Evolutionary conservation across 1,140 invertebrate genomes (phyloP).

Genomic region (Carposina sasakii): DNA sequence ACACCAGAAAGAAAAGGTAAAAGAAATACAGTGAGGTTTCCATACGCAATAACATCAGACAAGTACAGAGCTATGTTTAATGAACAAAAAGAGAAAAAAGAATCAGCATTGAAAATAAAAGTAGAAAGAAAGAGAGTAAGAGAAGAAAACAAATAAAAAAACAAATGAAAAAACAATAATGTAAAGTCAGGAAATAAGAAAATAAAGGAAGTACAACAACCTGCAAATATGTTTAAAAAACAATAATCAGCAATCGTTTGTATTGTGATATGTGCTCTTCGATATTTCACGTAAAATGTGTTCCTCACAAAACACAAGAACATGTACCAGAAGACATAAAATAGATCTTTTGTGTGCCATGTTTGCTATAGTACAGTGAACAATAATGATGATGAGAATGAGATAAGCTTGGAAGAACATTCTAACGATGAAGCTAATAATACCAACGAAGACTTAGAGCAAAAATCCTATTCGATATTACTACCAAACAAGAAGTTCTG

Average conservation of each 20-base stretch:
- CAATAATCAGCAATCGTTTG: conserved; percentile 7
- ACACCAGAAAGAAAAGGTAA: conserved; percentile 14
- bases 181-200: conserved; percentile 11
- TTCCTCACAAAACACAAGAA: background rate
- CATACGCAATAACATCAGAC: conserved; percentile 11
- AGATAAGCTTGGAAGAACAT: too few relatives aligned
- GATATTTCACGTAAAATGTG: conserved; percentile 11
- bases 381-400: too few relatives aligned
- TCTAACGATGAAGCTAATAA: too few relatives aligned
- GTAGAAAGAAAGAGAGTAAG: conserved; percentile 6
- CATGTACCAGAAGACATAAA: conserved; percentile 5
- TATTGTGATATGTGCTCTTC: conserved; percentile 9
- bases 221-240: conserved; percentile 9
- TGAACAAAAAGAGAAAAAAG: conserved; percentile 11
- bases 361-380: conserved; percentile 8
- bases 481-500: too few relatives aligned
- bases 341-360: conserved; percentile 8
- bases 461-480: too few relatives aligned
- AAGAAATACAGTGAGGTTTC: conserved; percentile 11
- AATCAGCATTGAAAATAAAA: conserved; percentile 10
- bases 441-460: too few relatives aligned
- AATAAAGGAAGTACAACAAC: conserved; percentile 4
- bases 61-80: conserved; percentile 17
- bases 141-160: conserved; percentile 11
- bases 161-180: conserved; percentile 2